Evolutionary conservation across 2,113 vertebrate species (phyloP), one percentile per base, ranked within the genome.

Genomic region (Peromyscus californicus): DNA sequence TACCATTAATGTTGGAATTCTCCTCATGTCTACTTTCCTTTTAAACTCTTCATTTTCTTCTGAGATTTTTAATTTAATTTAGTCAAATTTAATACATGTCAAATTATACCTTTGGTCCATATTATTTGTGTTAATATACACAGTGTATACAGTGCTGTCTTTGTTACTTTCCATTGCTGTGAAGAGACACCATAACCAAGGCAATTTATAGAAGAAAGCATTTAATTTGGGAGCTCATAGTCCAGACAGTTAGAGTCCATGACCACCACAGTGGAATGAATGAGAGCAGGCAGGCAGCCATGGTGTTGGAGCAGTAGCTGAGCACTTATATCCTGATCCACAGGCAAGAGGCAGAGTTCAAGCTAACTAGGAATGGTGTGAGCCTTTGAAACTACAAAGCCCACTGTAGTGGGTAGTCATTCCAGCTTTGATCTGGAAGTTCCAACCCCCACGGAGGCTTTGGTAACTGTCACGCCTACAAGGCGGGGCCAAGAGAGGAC

Each of bases 21-120:
- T 61, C 21, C 57, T 94, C 89, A 33, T 72, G 84, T 69, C 17
- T 84, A 45, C 83, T 79, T 93, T 39, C 3, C 51, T 92, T 96
- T 83, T 91, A 5, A 90, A 87, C 54, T 86, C 65, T 26, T 85
- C 39, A 76, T 69, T 91, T 78, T 88, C 26, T 88, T 42, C 36
- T 69, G 13, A 16, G 33, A 78, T 84, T 72, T 96, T 93, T 88
- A 78, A 87, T 63, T 92, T 88, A 90, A 90, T 76, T 92, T 97
- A 93, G 39, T 54, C 29, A 54, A 12, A 54, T 54, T 54, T 54
- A 54, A 54, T 54, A 90, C 9, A 65, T 63, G 48, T 89, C 70
- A 39, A 67, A 80, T 85, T 75, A 8, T 63, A 65, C 72, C 7
- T 76, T 82, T 90, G 24, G 12, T 48, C 75, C 24, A 29, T 79